Base-by-base conservation (phyloP, 2,888 invertebrate genomes). In the Hirtodrosophila duncani region DNA sequence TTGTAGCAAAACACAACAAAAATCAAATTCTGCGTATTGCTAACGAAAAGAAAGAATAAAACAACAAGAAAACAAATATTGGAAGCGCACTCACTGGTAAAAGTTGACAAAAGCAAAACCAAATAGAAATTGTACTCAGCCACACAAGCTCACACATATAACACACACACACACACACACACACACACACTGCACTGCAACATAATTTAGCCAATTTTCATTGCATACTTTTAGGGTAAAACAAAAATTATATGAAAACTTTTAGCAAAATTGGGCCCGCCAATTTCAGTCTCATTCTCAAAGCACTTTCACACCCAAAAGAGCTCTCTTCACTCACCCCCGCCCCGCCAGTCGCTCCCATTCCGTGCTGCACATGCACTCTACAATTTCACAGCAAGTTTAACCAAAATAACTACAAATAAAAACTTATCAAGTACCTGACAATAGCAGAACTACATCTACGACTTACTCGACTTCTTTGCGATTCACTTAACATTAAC, bases 1-100 rank as follows among this genome's bases (percentile, higher is more conserved):
- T 84, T 81, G 81, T 78, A 83, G 82, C 82, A 80, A 66, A 64
- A 81, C 75, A 77, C 77, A 75, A 82, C 60, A 72, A 74, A 79
- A 74, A 81, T 63, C 75, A 67, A 75, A 77, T 82, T 80, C 82
- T 82, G 83, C 82, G 75, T 72, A 69, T 78, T 72, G 82, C 78
- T 75, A 63, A 67, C 55, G 39, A 27, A 81, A 68, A 43, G 43
- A 60, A 64, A 39, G 31, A 37, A 48, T 18, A 37, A 33, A 36
- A 38, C 16, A 52, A 14, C 21, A 36, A 49, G 9, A 23, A 23
- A 43, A 5, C 18, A 63, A 46, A n/a, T n/a, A n/a, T 63, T 81
- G 70, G 79, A 81, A 75, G 79, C 55, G 58, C 63, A 62, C 62
- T 72, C 53, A 39, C 52, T 44, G 62, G n/a, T 43, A 21, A 50